Evolutionary conservation across 1,140 invertebrate species (phyloP), one percentile per base, ranked within the genome.

Genomic region (Coboldia fuscipes): DNA sequence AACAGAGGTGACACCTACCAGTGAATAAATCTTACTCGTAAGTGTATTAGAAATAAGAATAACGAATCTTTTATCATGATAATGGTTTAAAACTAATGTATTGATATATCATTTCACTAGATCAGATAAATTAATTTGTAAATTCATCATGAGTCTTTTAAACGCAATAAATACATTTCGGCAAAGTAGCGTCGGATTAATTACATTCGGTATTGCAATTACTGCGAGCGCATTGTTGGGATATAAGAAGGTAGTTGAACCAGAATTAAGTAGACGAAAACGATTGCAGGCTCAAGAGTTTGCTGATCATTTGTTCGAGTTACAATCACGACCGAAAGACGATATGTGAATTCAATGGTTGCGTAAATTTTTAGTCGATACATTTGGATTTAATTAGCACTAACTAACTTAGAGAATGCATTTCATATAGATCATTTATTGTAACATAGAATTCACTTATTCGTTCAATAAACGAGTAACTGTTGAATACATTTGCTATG

Each of bases 91-190:
- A 51, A 17, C 33, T 38, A 41, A 51, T 52, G 36, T 50, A 53
- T 35, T 46, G 38, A 13, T 44, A 30, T n/a, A 47, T 41, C 24
- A 38, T 45, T 20, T 37, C 34, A 39, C 46, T 41, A 35, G 48
- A 43, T 20, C 32, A 38, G 2, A 21, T 8, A 15, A 35, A 47
- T 31, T 47, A 41, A 24, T 40, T 32, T 34, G 39, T 45, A 41
- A 45, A 37, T 48, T 46, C 0, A 41, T 50, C 40, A 61, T 59
- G 44, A 62, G 41, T 34, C 42, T 43, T 40, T 58, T 48, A 41
- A 62, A 50, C 30, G 42, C 37, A 30, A 27, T 57, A 35, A 37
- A 53, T 38, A 36, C 35, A 30, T 39, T 48, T 36, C 39, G 55
- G 34, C 36, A 46, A 36, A 38, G 48, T 20, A 41, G 51, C 41